A percentile compares a stretch with the other conserved stretches of the same genome.
phyloP scores from a whole-genome alignment of 2,797 vertebrate genomes.

The Karalla daura region DNA sequence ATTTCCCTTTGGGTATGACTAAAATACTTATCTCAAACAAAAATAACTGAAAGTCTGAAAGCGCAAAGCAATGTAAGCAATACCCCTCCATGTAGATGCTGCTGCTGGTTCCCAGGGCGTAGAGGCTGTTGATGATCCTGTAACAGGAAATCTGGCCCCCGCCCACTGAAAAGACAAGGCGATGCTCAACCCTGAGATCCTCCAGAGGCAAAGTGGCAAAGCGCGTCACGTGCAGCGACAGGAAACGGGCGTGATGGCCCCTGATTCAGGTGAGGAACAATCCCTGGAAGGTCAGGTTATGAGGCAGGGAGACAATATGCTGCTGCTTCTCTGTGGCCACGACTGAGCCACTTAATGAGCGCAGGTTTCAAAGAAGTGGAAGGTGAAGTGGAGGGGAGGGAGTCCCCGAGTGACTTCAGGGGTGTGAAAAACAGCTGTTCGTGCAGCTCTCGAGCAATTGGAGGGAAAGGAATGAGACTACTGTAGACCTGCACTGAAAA shows the following conservation, averaged over 20 bases:
- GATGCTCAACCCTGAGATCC: conserved; percentile 10
- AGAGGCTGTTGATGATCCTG: conserved; percentile 91
- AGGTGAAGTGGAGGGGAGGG: conserved; percentile 23
- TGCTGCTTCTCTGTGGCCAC: conserved; percentile 38
- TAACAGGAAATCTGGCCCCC: conserved; percentile 92
- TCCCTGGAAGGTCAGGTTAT: conserved; percentile 36
- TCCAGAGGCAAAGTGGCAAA: background rate
- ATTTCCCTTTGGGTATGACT: too few species aligned
- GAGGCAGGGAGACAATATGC: conserved; percentile 49
- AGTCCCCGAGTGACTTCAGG: conserved; percentile 34
- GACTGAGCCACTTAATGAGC: conserved; percentile 48
- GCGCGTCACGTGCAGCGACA: conserved; percentile 13
- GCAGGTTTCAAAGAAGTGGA: conserved; percentile 46
- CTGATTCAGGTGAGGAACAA: conserved; percentile 42
- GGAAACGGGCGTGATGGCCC: conserved; percentile 18
- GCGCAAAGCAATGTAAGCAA: background rate
- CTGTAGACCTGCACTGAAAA: conserved; percentile 4
- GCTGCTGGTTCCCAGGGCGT: conserved; percentile 91
- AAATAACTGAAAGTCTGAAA: background rate
- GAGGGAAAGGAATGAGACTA: conserved; percentile 4
- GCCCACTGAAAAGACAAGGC: conserved; percentile 85
- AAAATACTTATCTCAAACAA: too few species aligned
- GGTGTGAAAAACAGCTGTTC: conserved; percentile 55
- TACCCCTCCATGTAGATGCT: conserved; percentile 93
- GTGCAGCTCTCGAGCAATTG: conserved; percentile 16